Evolutionary conservation across 2,888 invertebrate genomes (phyloP), one percentile per base, ranked within the genome.

Genomic region (Chrysomela aeneicollis): DNA sequence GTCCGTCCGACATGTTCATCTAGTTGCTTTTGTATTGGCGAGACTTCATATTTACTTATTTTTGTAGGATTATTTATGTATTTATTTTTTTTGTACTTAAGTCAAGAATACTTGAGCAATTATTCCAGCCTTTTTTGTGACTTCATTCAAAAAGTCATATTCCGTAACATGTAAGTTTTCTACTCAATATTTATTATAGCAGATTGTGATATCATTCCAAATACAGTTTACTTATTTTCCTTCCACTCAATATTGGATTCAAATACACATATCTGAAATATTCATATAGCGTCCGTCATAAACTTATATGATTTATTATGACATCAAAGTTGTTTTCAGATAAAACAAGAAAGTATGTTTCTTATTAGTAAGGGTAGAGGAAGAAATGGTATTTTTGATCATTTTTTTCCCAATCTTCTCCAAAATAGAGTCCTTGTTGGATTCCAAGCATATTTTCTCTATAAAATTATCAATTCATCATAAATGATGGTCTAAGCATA

Each of bases 121-220:
- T 35, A 9, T 42, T 42, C 42, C 15, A 42, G 42, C 15, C 15
- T 42, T 42, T 35, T 35, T 15, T 10, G 12, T 15, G 42, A 12
- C 15, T 42, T 15, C 42, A 42, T 15, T 42, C 6, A 35, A 42
- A 42, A 15, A 15, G 15, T 42, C 42, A 42, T 42, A 15, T 15
- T 42, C 4, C 12, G 9, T 35, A 42, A 42, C 2, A 42, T 15
- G 42, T 42, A 42, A 42, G n/a, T 42, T 42, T 42, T 42, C 15
- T 42, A 42, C 42, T 15, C 42, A 42, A 12, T 42, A 42, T 42
- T 42, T 15, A 42, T 42, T 42, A 42, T 42, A 42, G 42, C 42
- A 15, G n/a, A 42, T 42, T 42, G 42, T 42, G 42, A 42, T 42
- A 42, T 42, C n/a, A 42, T 42, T 42, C 3, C 42, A n/a, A 10